Evolutionary conservation across 2,113 vertebrate species (phyloP), one percentile per base, ranked within the genome.

Genomic region (Pipra filicauda): DNA sequence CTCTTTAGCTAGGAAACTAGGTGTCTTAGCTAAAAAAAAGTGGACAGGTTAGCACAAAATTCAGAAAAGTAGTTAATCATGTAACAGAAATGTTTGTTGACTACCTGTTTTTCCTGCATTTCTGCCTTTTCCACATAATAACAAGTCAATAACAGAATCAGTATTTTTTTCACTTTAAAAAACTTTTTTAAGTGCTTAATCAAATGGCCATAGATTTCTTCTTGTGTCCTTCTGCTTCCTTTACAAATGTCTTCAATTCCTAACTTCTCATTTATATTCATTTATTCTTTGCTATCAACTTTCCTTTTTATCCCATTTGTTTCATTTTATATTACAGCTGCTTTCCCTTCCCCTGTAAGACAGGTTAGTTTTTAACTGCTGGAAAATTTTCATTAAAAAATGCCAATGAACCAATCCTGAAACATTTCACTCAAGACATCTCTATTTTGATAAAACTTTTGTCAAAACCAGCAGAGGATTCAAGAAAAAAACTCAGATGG

Each of bases 261-360:
- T 89, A 91, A 44, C 46, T 84, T 67, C 79, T 88, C 67, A 88
- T 88, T 93, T 93, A 88, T 79, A 95, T 91, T 93, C 24, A 93
- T 95, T 92, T 94, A 86, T 96, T 92, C 92, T 91, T 84, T 84
- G 51, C 24, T 69, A 93, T 74, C 79, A 84, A 55, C 15, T 61
- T 85, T 12, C 20, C 1, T 80, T 88, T 85, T 72, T 23, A 31
- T 6, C 12, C 26, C 21, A 55, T 91, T 94, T 83, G 66, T 88
- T 93, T 95, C 72, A 57, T 94, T 95, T 77, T 55, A 88, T 85
- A 80, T 91, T 93, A 59, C 33, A 89, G 24, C 54, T 89, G 26
- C 46, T 90, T 88, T 80, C 24, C 73, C 55, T 88, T 91, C 18
- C 28, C 21, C n/a, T 55, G 33, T 43, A 88, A 95, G 55, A 28